Evolutionary conservation across 2,888 invertebrate species (phyloP).

Genomic region (Drosophila robusta): DNA sequence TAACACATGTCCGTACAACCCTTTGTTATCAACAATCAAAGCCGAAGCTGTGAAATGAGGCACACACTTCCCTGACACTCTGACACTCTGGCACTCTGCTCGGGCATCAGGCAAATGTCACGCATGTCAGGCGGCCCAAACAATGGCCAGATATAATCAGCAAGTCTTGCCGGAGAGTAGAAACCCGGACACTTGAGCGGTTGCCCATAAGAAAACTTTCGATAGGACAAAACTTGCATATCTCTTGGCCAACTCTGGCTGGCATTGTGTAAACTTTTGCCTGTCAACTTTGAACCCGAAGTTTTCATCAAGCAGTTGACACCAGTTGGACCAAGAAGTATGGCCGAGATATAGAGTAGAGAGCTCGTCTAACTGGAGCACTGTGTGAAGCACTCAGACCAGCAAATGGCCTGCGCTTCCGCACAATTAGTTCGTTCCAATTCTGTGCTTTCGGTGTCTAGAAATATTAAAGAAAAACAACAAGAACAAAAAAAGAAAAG

Average conservation of each 20-base stretch:
- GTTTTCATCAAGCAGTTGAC: slow-evolving; percentile 62
- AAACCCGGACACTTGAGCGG: slow-evolving; percentile 46
- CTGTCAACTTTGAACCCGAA: slow-evolving; percentile 66
- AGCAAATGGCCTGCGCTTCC: slow-evolving; percentile 65
- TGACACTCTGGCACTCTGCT: slow-evolving; percentile 39
- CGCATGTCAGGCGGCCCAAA: slow-evolving; percentile 64
- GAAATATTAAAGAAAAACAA: slow-evolving; percentile 15
- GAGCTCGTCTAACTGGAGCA: slow-evolving; percentile 58
- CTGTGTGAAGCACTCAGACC: slow-evolving; percentile 11
- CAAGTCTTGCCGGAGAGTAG: slow-evolving; percentile 32
- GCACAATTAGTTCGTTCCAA: slow-evolving; percentile 75
- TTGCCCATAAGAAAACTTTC: slow-evolving; percentile 43
- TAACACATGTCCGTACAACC: slow-evolving; percentile 36
- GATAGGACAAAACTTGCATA: slow-evolving; percentile 63
- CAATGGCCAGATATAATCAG: slow-evolving; percentile 70
- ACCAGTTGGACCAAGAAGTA: slow-evolving; percentile 36
- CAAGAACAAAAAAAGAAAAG: not conserved
- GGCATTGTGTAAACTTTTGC: slow-evolving; percentile 71
- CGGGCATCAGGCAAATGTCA: slow-evolving; percentile 64
- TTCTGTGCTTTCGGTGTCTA: slow-evolving; percentile 40
- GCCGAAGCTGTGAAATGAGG: slow-evolving; percentile 30
- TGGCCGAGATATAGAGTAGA: not conserved
- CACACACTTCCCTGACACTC: slow-evolving; percentile 52
- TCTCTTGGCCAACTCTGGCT: slow-evolving; percentile 58
- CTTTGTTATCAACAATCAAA: slow-evolving; percentile 52